Evolutionary conservation across 2,888 invertebrate species (phyloP), one percentile per base, ranked within the genome.

Genomic region (Amiota communis): DNA sequence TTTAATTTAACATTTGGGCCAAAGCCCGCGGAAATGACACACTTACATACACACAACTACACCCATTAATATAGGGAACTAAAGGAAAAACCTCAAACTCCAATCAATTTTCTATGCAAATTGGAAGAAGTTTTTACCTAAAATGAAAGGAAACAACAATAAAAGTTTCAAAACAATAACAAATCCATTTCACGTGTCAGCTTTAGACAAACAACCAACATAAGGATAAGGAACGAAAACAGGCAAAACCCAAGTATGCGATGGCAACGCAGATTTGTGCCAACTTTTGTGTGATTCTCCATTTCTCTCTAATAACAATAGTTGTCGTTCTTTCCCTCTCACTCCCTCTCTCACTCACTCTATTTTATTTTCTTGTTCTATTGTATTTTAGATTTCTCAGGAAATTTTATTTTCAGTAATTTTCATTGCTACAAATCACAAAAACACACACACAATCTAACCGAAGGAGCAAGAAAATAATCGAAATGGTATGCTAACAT

Each of bases 161-260:
- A 36, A 36, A 36, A 36, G 36, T 36, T 36, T 36, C 36, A 36
- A 36, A 36, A 36, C 83, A 78, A 80, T 78, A 83, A 80, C 81
- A 83, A 83, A 83, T 83, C 81, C 82, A 83, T 84, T 83, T 83
- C 79, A 81, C 75, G 79, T 83, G 81, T 81, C 82, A 81, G 84
- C 83, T 83, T 83, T 78, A 36, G 36, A 85, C 63, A 36, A 63
- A 63, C 11, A 36, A 11, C n/a, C 11, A n/a, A n/a, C 23, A 63
- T 4, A 63, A 63, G 36, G 13, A 84, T 81, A 78, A 84, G 81
- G 80, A 85, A 81, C 78, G 13, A 61, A 9, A 61, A 12, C 1
- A 61, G 13, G 13, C 20, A 61, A 20, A 36, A 36, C 2, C 61
- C 2, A 12, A 17, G 15, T 1, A 15, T 17, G 53, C 2, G n/a